These are phyloP conservation scores for Hozukius guyotensis DNA, from an alignment of 2,797 vertebrate species.

Conservation along the genomic window DNA sequence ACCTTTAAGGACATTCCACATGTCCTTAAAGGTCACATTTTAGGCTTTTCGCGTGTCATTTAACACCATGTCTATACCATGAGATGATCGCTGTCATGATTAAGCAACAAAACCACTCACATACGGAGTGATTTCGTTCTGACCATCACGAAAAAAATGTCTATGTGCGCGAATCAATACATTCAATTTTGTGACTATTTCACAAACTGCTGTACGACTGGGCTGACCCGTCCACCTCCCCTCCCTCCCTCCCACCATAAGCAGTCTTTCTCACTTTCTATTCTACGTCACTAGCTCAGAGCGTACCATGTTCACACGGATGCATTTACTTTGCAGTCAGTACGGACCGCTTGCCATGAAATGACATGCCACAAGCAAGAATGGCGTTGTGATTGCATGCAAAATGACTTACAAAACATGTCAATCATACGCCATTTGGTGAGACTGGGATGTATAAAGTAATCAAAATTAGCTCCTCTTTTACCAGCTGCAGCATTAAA, in stretches of 20 bases:
- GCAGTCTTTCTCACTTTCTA: neutral
- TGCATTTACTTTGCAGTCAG: too few relatives aligned
- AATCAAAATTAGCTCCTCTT: too few relatives aligned
- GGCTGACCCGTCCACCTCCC: neutral
- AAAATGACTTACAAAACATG: neutral
- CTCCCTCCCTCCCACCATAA: neutral
- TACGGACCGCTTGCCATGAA: neutral
- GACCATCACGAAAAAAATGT: too few relatives aligned
- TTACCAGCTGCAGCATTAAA: too few relatives aligned
- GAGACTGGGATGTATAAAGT: neutral
- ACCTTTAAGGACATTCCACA: neutral
- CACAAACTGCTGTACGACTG: too few relatives aligned
- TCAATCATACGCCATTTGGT: neutral
- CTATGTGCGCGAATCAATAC: too few relatives aligned
- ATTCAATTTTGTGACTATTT: too few relatives aligned
- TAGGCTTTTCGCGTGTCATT: neutral
- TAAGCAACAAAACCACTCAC: neutral
- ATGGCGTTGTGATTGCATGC: neutral
- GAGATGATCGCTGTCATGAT: neutral
- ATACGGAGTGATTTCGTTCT: too few relatives aligned
- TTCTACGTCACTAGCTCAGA: neutral
- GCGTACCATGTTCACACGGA: neutral
- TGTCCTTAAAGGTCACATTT: neutral
- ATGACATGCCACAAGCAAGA: neutral
- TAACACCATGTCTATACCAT: neutral